Evolutionary conservation across 92 coral and sea anemone genomes (phyloP), one percentile per base, ranked within the genome.

Genomic region (Umimayanthus kanabou): DNA sequence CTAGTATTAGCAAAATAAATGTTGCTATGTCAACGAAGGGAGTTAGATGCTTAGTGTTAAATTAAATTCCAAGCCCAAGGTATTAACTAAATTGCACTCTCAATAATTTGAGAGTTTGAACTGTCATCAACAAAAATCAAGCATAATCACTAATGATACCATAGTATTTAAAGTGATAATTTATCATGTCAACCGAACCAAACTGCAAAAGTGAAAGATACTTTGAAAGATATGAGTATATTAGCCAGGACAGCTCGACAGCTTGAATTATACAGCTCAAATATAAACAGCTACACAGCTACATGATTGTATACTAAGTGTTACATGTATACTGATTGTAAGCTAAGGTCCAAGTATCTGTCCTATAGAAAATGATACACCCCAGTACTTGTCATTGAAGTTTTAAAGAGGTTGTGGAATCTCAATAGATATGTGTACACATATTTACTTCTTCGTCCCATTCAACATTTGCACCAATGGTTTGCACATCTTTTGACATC

Each of bases 401-500:
- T 23, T 61, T 61, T 61, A 61, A 18, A 61, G 69, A 22, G 25
- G 22, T 20, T 61, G 69, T 76, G 10, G 1, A 23, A 77, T 20
- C 57, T 42, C 58, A 77, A 50, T 77, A 39, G 45, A 73, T 15
- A 7, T 40, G 8, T n/a, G 10, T n/a, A 79, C 4, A 20, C 64
- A 50, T 67, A 13, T 3, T 5, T 82, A 83, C 87, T 73, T 83
- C 87, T 49, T 83, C 87, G 47, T 83, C 78, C 87, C 87, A 83
- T 71, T 69, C 77, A 26, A 70, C 16, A 2, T 23, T 33, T 22
- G 45, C 57, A 22, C 57, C 77, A 6, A 45, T 11, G 22, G 77
- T 18, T 83, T 83, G 77, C 15, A 71, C 66, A 71, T 83, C 87
- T 18, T 83, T 83, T 18, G 66, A 15, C 78, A 83, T 83, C 23